Conservation (phyloP, 1,140 invertebrate species). For the Hydropsyche tenuis region DNA sequence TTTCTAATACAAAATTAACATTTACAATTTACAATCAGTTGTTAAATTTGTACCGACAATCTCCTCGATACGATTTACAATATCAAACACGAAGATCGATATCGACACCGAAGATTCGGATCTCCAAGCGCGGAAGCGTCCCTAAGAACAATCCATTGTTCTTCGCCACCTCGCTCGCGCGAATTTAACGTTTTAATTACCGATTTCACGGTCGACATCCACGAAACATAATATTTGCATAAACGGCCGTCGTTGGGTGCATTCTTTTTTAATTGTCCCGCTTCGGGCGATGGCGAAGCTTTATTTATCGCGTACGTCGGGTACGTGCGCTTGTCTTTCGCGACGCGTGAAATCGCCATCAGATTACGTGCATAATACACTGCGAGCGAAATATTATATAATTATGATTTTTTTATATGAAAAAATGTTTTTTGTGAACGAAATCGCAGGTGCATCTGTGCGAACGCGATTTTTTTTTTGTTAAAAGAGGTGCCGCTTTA, state of each 20-base stretch:
- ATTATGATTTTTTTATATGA: not conserved
- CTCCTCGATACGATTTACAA: not conserved
- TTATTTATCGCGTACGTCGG: not conserved
- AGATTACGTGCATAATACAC: slow-evolving; percentile 10
- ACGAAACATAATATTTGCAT: slow-evolving; percentile 47
- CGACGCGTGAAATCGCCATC: not conserved
- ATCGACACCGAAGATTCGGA: no score
- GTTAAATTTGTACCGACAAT: no score
- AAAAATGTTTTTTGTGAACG: not conserved
- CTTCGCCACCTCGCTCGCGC: slow-evolving; percentile 15
- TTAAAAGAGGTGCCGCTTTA: not conserved
- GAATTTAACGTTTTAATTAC: slow-evolving; percentile 47
- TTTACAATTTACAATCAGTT: no score
- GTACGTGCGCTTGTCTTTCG: not conserved
- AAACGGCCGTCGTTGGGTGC: slow-evolving; percentile 38
- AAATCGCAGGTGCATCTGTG: not conserved
- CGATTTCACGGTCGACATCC: slow-evolving; percentile 47
- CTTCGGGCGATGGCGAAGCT: not conserved
- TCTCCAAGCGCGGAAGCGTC: not conserved
- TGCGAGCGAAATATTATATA: no score
- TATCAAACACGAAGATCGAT: not conserved
- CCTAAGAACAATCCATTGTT: not conserved
- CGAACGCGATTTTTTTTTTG: not conserved
- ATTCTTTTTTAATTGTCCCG: slow-evolving; percentile 42
- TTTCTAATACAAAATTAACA: no score